A percentile compares a stretch with the other conserved stretches of the same genome.
Conservation (phyloP, 2,113 vertebrate genomes). For the Helogale parvula region DNA sequence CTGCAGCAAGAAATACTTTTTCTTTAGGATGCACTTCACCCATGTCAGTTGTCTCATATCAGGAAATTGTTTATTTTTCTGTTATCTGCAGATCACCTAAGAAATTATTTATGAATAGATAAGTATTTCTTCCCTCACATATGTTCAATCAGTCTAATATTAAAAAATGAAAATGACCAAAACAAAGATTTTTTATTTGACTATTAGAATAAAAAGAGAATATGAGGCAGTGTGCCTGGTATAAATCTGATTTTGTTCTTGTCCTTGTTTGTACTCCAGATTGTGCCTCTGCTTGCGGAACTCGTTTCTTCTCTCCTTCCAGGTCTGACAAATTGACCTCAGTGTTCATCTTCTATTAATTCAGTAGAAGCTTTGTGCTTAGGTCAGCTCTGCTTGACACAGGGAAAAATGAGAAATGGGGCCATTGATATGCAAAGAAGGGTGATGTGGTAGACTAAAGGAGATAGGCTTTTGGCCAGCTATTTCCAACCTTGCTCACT, state of each 20-base stretch:
- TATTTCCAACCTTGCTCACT: slow-evolving; percentile 53
- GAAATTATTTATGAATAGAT: not conserved
- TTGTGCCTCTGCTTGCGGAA: not conserved
- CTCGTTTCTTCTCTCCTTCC: slow-evolving; percentile 18
- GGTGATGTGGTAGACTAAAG: slow-evolving; percentile 28
- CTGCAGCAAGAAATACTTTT: not conserved
- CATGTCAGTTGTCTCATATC: not conserved
- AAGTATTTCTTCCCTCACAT: not conserved
- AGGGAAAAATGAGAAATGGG: slow-evolving; percentile 45
- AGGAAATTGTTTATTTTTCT: not conserved
- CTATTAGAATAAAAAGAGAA: not conserved
- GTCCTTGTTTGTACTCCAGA: not conserved
- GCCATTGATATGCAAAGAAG: slow-evolving; percentile 63
- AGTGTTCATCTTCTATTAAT: slow-evolving; percentile 48
- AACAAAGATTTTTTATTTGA: not conserved
- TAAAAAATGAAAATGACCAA: not conserved
- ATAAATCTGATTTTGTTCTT: not conserved
- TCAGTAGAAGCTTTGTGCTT: slow-evolving; percentile 58
- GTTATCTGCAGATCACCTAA: not conserved
- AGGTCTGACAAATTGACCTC: slow-evolving; percentile 45
- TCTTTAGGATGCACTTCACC: not conserved
- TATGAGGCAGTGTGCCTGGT: not conserved
- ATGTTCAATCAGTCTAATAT: not conserved
- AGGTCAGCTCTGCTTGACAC: slow-evolving; percentile 6
- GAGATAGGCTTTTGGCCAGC: slow-evolving; percentile 32